These are phyloP conservation scores for Thaumetopoea pityocampa DNA, from an alignment of 1,140 invertebrate species.

Conservation along the genomic window DNA sequence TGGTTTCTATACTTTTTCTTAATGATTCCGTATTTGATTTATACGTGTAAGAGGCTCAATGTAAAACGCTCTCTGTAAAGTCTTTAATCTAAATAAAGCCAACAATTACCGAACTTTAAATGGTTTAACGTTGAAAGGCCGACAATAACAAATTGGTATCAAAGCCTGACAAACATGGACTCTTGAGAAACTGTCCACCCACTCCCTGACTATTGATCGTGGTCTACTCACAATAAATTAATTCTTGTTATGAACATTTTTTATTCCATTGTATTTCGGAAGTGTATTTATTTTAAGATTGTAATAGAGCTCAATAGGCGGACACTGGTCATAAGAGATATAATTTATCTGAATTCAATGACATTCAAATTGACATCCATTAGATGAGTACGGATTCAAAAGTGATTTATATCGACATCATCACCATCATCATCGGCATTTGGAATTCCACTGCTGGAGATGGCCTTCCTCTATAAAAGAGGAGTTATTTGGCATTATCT, in stretches of 20 bases:
- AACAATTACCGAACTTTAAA: slow-evolving; percentile 67
- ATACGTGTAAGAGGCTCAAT: slow-evolving; percentile 7
- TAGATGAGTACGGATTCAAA: slow-evolving; percentile 20
- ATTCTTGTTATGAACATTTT: slow-evolving; percentile 71
- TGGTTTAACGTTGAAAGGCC: slow-evolving; percentile 59
- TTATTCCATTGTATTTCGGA: slow-evolving; percentile 56
- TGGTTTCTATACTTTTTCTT: slow-evolving; percentile 15
- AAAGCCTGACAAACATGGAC: slow-evolving; percentile 74
- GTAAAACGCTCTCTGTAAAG: slow-evolving; percentile 31
- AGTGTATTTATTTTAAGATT: slow-evolving; percentile 57
- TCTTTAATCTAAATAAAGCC: slow-evolving; percentile 31
- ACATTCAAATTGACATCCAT: slow-evolving; percentile 22
- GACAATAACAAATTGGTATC: slow-evolving; percentile 73
- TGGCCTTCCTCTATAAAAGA: no score
- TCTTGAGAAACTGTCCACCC: slow-evolving; percentile 71
- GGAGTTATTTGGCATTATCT: no score
- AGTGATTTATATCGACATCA: neutral
- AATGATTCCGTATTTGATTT: slow-evolving; percentile 15
- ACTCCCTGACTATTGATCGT: slow-evolving; percentile 65
- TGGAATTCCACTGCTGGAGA: no score
- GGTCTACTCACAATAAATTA: slow-evolving; percentile 67
- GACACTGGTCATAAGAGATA: slow-evolving; percentile 64
- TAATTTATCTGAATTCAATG: no score
- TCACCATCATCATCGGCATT: no score
- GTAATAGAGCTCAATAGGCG: slow-evolving; percentile 57